Percentiles rank a stretch among this genome's conserved stretches.
Conservation (phyloP, 1,140 invertebrate genomes). For the Caenorhabditis remanei region DNA sequence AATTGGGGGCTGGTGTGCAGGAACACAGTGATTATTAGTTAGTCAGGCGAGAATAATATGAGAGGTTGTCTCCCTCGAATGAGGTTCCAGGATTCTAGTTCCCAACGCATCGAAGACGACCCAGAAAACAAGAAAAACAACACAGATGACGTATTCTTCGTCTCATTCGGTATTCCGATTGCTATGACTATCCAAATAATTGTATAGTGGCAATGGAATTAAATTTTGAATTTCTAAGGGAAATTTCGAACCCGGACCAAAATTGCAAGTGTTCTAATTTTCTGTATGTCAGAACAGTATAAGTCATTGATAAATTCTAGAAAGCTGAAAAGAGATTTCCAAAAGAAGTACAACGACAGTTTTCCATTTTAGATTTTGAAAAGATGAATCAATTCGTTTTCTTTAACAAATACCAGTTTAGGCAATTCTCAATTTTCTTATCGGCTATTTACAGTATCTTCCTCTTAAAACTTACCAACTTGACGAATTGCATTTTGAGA, state of each 20-base stretch:
- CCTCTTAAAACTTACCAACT: neutral
- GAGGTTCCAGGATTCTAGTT: constrained; percentile 7
- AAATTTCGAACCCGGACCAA: neutral
- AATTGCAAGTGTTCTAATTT: too few species aligned
- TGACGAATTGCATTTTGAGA: constrained; percentile 26
- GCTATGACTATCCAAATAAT: constrained; percentile 13
- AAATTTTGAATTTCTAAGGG: neutral
- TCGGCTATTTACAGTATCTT: neutral
- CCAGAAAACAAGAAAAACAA: neutral
- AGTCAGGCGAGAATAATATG: constrained; percentile 36
- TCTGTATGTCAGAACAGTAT: too few species aligned
- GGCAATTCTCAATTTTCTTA: neutral
- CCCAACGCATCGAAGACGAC: neutral
- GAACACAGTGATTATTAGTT: constrained; percentile 52
- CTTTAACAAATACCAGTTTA: neutral
- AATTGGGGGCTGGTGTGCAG: neutral
- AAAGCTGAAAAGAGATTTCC: too few species aligned
- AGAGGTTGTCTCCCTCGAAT: too few species aligned
- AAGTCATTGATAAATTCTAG: too few species aligned
- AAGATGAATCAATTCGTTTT: too few species aligned
- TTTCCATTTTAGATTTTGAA: too few species aligned
- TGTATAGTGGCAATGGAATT: neutral
- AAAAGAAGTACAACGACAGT: too few species aligned
- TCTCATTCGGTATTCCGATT: neutral
- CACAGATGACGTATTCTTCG: constrained; percentile 6